A percentile compares a stretch with the other conserved stretches of the same genome.
Evolutionary conservation across 2,888 invertebrate genomes (phyloP).

Genomic region (Xanthorhoe designata): DNA sequence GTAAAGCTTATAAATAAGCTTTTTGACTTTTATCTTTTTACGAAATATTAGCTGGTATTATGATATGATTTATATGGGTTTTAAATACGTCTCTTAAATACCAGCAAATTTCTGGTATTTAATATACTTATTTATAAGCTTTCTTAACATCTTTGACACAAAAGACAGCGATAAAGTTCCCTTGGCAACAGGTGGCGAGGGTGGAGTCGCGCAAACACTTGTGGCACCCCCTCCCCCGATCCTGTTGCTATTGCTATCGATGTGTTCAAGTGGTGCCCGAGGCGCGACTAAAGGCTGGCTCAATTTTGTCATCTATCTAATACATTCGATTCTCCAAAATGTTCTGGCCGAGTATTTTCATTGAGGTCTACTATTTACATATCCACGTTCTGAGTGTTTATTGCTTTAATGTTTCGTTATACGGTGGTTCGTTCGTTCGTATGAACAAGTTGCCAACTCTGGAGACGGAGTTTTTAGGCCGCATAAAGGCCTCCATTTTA

Average conservation of each 20-base stretch:
- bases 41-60: conserved; percentile 15
- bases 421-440: too few relatives aligned
- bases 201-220: conserved; percentile 34
- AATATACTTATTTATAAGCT: conserved; percentile 17
- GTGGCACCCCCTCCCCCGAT: conserved; percentile 26
- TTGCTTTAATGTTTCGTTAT: too few relatives aligned
- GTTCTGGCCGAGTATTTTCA: too few relatives aligned
- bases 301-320: neutral
- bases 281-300: neutral
- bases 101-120: conserved; percentile 6
- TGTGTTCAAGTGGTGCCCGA: conserved; percentile 22
- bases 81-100: too few relatives aligned
- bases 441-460: too few relatives aligned
- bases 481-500: too few relatives aligned
- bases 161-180: conserved; percentile 27
- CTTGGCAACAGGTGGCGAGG: conserved; percentile 44
- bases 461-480: too few relatives aligned
- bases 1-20: conserved; percentile 14
- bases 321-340: too few relatives aligned
- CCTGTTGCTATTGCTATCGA: conserved; percentile 27
- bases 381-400: too few relatives aligned
- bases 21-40: conserved; percentile 11
- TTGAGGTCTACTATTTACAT: too few relatives aligned
- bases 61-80: too few relatives aligned
- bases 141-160: conserved; percentile 23